Evolutionary conservation across 2,797 vertebrate genomes (phyloP).

Genomic region (Rhodeus uyekii): DNA sequence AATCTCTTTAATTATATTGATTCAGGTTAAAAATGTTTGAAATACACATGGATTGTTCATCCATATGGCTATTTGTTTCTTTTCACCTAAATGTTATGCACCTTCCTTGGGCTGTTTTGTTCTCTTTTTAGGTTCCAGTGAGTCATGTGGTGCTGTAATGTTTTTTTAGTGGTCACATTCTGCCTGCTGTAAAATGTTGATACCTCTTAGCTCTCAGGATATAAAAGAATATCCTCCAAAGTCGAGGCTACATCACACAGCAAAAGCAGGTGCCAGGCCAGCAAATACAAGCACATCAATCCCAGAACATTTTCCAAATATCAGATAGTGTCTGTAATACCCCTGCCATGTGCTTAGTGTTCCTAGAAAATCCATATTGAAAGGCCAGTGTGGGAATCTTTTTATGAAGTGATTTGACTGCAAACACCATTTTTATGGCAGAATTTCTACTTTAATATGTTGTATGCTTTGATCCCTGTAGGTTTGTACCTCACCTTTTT

Average conservation of each 20-base stretch:
- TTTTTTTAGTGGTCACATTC: constrained; percentile 38
- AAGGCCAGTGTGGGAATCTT: constrained; percentile 46
- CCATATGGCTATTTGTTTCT: background rate
- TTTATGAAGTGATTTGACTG: constrained; percentile 50
- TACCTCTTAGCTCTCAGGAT: constrained; percentile 48
- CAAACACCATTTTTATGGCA: constrained; percentile 44
- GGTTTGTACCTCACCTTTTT: constrained; percentile 33
- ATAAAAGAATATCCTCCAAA: constrained; percentile 46
- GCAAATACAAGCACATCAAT: constrained; percentile 49
- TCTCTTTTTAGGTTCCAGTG: constrained; percentile 22
- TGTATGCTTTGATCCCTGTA: constrained; percentile 34
- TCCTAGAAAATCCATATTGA: constrained; percentile 51
- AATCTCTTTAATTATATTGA: background rate
- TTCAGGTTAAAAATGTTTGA: background rate
- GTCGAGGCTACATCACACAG: constrained; percentile 39
- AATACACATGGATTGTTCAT: constrained; percentile 3
- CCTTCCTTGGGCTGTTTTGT: background rate
- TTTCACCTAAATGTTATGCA: background rate
- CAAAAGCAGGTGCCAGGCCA: constrained; percentile 50
- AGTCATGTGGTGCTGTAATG: constrained; percentile 11
- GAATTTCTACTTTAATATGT: constrained; percentile 39
- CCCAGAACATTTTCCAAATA: constrained; percentile 48
- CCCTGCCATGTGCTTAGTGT: constrained; percentile 33
- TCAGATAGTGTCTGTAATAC: constrained; percentile 49
- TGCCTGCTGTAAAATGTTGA: constrained; percentile 49